Evolutionary conservation across 37 sponge, comb jelly and placozoan genomes (phyloP).

Genomic region (Ianthella basta): DNA sequence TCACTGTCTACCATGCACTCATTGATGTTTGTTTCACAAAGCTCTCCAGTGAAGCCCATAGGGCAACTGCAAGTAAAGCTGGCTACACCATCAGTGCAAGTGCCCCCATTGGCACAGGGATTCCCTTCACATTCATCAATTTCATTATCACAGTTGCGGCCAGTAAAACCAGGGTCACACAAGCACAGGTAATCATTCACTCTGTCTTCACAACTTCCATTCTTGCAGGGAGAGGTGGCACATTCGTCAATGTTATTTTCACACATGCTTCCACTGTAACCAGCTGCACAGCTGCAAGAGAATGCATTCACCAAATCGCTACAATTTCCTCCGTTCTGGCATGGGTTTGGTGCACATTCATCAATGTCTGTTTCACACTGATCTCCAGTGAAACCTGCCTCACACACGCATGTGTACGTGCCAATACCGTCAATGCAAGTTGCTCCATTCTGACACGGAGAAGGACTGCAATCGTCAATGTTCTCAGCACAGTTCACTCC

Average conservation of each 20-base stretch:
- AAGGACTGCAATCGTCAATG: constrained; percentile 34
- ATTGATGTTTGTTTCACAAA: constrained; percentile 34
- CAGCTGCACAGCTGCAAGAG: constrained; percentile 27
- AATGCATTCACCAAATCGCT: constrained; percentile 1
- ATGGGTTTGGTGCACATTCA: constrained; percentile 42
- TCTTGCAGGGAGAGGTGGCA: constrained; percentile 31
- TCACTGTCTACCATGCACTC: neutral
- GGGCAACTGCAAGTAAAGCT: constrained; percentile 21
- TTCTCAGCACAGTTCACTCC: constrained; percentile 25
- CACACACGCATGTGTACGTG: constrained; percentile 34
- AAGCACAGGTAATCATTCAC: constrained; percentile 11
- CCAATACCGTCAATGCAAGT: constrained; percentile 5
- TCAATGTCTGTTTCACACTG: constrained; percentile 34
- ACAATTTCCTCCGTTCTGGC: constrained; percentile 40
- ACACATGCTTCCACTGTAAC: constrained; percentile 34
- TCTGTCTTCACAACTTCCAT: constrained; percentile 33
- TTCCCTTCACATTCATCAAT: constrained; percentile 34
- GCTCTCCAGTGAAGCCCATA: constrained; percentile 27
- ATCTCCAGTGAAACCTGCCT: constrained; percentile 35
- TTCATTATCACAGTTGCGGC: constrained; percentile 28
- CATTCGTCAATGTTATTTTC: constrained; percentile 35
- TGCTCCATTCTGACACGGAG: constrained; percentile 33
- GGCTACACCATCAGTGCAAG: constrained; percentile 24
- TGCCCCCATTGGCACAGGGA: constrained; percentile 23
- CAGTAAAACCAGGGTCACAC: constrained; percentile 37